Evolutionary conservation across 2,888 invertebrate genomes (phyloP).

Genomic region (Andrena trimmerana): DNA sequence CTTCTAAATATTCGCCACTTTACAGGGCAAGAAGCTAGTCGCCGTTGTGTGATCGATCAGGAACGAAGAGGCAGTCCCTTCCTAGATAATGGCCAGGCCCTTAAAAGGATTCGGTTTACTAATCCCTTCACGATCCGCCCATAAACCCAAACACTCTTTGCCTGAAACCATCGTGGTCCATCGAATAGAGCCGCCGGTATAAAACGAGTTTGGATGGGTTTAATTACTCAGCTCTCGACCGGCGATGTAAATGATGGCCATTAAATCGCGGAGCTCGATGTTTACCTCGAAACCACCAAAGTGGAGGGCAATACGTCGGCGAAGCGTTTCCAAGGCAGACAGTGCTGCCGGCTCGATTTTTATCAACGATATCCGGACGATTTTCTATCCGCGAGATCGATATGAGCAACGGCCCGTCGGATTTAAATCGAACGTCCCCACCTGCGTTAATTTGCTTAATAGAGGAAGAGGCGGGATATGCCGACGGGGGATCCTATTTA

Average conservation of each 20-base stretch:
- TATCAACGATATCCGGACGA: constrained; percentile 55
- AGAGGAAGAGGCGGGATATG: constrained; percentile 22
- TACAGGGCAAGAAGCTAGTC: constrained; percentile 9
- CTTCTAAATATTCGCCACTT: constrained; percentile 2
- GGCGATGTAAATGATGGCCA: constrained; percentile 80
- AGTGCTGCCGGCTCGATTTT: constrained; percentile 50
- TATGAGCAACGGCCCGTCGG: constrained; percentile 50
- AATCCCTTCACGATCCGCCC: constrained; percentile 73
- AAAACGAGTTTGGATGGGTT: constrained; percentile 78
- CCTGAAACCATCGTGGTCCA: constrained; percentile 65
- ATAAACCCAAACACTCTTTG: constrained; percentile 75
- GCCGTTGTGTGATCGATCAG: constrained; percentile 47
- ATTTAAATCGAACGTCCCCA: constrained; percentile 51
- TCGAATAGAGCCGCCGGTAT: constrained; percentile 69
- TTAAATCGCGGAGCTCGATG: constrained; percentile 77
- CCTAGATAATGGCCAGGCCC: constrained; percentile 66
- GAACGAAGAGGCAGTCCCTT: constrained; percentile 34
- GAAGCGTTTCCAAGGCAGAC: constrained; percentile 48
- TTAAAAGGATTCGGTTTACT: constrained; percentile 77
- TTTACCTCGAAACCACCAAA: constrained; percentile 75
- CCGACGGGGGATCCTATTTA: constrained; percentile 51
- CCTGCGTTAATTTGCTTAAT: constrained; percentile 51
- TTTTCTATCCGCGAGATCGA: constrained; percentile 49
- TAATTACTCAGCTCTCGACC: constrained; percentile 82
- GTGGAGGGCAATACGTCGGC: constrained; percentile 70